Evolutionary conservation across 2,113 vertebrate species (phyloP).

Genomic region (Chionis minor): DNA sequence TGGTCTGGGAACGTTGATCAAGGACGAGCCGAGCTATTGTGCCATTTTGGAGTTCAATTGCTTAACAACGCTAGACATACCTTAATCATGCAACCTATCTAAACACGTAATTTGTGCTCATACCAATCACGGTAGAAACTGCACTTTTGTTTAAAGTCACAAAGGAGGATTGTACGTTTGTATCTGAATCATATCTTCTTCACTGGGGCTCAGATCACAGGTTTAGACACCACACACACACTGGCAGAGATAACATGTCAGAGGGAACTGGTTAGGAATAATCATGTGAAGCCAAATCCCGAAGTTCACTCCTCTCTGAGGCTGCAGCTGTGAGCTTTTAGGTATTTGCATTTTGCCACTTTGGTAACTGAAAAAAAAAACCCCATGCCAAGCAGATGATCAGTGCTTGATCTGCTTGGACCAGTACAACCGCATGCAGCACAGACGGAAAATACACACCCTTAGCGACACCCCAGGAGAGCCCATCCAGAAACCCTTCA

Average conservation of each 20-base stretch:
- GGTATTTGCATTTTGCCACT: neutral
- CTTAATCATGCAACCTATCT: neutral
- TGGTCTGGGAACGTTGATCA: neutral
- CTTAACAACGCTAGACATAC: neutral
- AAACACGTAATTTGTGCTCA: neutral
- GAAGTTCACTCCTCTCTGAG: neutral
- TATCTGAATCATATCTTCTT: neutral
- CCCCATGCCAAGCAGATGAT: neutral
- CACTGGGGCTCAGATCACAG: neutral
- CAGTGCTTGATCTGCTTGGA: neutral
- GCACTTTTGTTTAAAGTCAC: neutral
- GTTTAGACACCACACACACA: neutral
- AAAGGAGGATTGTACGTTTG: neutral
- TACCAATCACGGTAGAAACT: neutral
- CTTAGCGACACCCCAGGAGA: neutral
- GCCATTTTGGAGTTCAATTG: neutral
- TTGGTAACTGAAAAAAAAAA: neutral
- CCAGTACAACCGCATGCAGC: accelerated
- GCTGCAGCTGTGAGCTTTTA: neutral
- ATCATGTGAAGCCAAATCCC: neutral
- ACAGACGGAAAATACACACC: neutral
- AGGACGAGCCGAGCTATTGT: neutral
- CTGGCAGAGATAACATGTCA: accelerated
- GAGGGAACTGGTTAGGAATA: neutral
- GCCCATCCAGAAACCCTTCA: neutral